phyloP scores from a whole-genome alignment of 2,797 vertebrate species.

The Coluber constrictor region DNA sequence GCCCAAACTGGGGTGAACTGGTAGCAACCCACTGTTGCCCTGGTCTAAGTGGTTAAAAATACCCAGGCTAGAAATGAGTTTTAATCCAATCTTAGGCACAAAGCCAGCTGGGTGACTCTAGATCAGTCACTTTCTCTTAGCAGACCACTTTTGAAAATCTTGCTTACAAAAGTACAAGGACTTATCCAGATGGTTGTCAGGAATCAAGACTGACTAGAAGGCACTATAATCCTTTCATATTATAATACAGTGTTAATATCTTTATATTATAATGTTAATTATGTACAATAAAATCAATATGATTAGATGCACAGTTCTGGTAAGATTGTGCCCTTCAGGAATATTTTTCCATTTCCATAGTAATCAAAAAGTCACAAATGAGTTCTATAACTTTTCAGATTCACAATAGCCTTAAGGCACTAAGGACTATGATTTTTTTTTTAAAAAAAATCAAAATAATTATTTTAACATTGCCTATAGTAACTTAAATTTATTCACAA shows the following conservation, averaged over 20 bases:
- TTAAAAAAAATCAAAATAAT: background rate
- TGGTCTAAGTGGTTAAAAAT: background rate
- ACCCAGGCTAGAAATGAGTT: background rate
- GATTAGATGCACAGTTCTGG: background rate
- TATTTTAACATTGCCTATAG: background rate
- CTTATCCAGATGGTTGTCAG: background rate
- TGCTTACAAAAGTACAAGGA: background rate
- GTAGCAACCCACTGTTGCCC: too few species aligned
- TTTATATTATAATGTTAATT: background rate
- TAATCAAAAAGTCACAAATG: background rate
- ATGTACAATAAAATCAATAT: background rate
- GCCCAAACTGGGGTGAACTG: too few species aligned
- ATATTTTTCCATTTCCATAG: background rate
- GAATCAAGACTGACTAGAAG: background rate
- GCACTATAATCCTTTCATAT: background rate
- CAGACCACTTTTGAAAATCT: background rate
- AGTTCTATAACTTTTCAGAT: background rate
- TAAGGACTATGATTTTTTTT: background rate
- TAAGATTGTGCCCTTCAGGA: background rate
- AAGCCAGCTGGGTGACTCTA: background rate
- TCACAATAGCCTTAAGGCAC: background rate
- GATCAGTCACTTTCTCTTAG: background rate
- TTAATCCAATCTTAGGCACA: background rate
- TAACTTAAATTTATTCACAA: background rate
- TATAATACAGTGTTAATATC: background rate